Conservation (phyloP, 2,797 vertebrate genomes). For the Oreochromis mossambicus region DNA sequence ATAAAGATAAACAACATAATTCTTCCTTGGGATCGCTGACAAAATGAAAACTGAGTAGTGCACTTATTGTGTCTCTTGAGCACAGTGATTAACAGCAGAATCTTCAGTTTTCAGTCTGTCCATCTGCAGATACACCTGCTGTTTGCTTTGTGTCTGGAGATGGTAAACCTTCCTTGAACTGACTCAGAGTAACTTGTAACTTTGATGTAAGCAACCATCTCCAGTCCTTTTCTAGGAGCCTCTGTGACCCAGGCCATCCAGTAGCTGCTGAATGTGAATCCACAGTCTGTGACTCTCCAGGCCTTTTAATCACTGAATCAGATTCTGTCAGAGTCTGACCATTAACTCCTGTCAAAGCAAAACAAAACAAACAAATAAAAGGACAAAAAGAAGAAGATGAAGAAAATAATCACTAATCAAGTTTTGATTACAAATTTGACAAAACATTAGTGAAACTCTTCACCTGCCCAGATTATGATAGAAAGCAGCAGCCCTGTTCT, state of each 20-base stretch:
- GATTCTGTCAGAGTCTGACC: rapidly evolving
- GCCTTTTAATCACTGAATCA: not conserved
- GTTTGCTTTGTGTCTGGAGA: not conserved
- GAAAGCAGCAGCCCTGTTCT: not conserved
- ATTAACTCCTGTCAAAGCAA: not conserved
- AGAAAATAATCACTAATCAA: not conserved
- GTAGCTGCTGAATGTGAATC: not conserved
- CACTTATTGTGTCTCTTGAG: rapidly evolving
- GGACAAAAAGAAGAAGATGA: not conserved
- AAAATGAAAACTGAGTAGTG: rapidly evolving
- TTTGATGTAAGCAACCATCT: not conserved
- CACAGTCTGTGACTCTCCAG: not conserved
- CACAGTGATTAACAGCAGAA: not conserved
- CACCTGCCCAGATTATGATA: not conserved
- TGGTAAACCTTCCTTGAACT: not conserved
- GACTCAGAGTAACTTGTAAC: not conserved
- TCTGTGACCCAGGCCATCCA: not conserved
- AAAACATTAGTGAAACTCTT: not conserved
- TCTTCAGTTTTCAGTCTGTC: not conserved
- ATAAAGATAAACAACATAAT: not conserved
- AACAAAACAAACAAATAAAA: not conserved
- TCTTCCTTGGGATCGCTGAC: not conserved
- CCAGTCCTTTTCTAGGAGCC: not conserved
- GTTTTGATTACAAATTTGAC: not conserved
- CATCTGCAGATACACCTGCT: rapidly evolving